Evolutionary conservation across 2,113 vertebrate species (phyloP).

Genomic region (Probosciger aterrimus): DNA sequence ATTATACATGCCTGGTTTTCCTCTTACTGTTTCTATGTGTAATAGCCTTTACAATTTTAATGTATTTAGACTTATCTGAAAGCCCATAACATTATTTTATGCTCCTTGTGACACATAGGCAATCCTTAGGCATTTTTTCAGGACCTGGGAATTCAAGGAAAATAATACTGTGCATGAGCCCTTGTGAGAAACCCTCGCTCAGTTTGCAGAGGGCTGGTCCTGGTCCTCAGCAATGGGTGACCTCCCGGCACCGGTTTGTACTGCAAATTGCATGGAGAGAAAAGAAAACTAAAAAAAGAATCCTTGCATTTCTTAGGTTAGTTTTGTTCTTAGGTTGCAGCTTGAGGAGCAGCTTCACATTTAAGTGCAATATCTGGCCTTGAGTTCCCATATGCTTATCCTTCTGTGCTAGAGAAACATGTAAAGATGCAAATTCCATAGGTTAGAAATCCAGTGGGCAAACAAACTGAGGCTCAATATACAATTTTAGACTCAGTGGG

Average conservation of each 20-base stretch:
- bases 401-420: background rate
- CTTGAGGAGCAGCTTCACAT: background rate
- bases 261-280: background rate
- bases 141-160: background rate
- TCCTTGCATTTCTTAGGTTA: background rate
- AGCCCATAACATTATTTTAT: background rate
- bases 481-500: background rate
- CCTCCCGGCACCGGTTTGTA: background rate
- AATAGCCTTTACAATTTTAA: background rate
- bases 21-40: background rate
- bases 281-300: background rate
- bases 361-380: background rate
- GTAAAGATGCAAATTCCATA: background rate
- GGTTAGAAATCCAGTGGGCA: background rate
- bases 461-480: background rate
- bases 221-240: background rate
- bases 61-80: background rate
- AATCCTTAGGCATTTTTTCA: background rate
- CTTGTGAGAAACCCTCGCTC: background rate
- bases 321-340: background rate
- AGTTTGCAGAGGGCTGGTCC: accelerated
- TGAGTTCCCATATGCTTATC: background rate
- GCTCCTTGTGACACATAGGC: background rate
- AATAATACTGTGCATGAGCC: background rate
- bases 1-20: background rate